Conservation (phyloP, 2,113 vertebrate species). For the Opisthocomus hoazin region DNA sequence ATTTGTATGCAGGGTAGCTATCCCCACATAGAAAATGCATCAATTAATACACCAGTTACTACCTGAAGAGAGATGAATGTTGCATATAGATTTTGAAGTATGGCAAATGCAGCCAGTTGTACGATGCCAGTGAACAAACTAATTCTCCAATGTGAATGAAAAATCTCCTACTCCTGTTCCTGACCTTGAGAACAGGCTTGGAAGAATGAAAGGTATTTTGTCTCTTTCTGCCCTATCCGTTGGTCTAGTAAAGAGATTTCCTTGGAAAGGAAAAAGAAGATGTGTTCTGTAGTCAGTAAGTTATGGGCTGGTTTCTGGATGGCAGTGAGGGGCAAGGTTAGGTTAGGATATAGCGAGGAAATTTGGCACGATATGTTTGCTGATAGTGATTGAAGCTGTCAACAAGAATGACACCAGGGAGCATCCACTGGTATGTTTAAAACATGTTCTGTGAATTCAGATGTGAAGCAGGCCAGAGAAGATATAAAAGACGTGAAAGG, state of each 20-base stretch:
- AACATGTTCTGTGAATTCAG: background rate
- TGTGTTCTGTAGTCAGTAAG: background rate
- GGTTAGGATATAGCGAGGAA: background rate
- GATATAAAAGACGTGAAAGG: background rate
- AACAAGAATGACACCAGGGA: background rate
- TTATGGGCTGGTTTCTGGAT: slow-evolving; percentile 2
- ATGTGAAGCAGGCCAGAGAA: background rate
- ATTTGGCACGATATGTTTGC: background rate
- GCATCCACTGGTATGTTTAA: background rate
- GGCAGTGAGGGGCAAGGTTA: background rate
- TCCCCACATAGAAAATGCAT: background rate
- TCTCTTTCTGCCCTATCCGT: background rate
- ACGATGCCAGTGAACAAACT: background rate
- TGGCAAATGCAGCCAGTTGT: background rate
- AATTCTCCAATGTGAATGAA: background rate
- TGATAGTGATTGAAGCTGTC: slow-evolving; percentile 1
- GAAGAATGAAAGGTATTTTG: background rate
- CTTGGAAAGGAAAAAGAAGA: background rate
- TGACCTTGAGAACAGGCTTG: background rate
- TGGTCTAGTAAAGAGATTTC: background rate
- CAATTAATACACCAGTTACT: background rate
- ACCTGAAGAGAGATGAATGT: background rate
- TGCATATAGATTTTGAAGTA: background rate
- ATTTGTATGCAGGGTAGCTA: background rate
- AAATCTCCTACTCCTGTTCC: background rate